Base-by-base conservation (phyloP, 2,888 invertebrate genomes). In the Scaptomyza parva region DNA sequence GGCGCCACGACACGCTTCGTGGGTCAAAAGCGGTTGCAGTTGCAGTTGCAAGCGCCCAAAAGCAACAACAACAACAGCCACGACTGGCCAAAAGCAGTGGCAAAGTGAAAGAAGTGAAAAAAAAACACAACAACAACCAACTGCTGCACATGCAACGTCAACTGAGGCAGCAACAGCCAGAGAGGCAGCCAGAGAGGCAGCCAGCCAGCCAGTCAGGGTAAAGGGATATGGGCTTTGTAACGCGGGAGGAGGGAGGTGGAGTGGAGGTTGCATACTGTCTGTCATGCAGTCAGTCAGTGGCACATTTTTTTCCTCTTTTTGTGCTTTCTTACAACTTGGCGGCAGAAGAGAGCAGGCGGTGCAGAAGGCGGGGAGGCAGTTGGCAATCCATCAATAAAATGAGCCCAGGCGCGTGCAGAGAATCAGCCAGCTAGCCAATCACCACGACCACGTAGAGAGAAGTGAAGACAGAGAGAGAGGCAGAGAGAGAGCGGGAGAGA, bases 21-120 rank as follows among this genome's bases (percentile, higher is more conserved):
- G 76, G 85, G 87, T 88, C 85, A 88, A 86, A 88, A 81, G 88
- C 88, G 73, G 81, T 73, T 83, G 88, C 86, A 80, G 82, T 85
- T 81, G 85, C 85, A 85, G 62, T 78, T 78, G 77, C 70, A 35
- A 35, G 35, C 35, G 14, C 35, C 35, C 35, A 35, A 35, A 35
- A 35, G 28, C 28, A 45, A 39, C 50, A 60, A 45, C 43, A 48
- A 40, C 50, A 47, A 24, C 48, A 59, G 40, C 53, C 47, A 60
- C 43, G 45, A 57, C 76, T 76, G 61, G 55, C 60, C 59, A 44
- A 68, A 70, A 77, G 60, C 73, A 54, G 55, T 45, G 37, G 52
- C 55, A 54, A 18, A 54, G 18, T 39, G 33, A 53, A 59, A 30
- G 39, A 63, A 43, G 41, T 1, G 57, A 50, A 57, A 28, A 35